Conservation (phyloP, 2,113 vertebrate genomes). For the Ailurus styani region DNA sequence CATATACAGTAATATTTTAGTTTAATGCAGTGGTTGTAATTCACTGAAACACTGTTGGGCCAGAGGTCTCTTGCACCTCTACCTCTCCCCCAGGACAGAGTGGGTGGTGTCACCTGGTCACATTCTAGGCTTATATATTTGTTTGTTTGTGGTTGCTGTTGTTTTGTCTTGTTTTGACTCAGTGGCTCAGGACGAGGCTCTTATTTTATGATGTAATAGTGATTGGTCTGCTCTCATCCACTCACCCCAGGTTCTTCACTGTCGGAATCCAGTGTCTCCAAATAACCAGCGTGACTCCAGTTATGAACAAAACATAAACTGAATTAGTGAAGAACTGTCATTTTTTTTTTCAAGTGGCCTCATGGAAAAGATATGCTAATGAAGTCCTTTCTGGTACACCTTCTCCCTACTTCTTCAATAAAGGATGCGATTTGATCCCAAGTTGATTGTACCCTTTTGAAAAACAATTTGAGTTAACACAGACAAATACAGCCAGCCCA, state of each 20-base stretch:
- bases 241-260: neutral
- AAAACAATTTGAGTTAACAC: neutral
- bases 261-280: neutral
- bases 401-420: conserved; percentile 39
- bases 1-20: neutral
- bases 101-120: neutral
- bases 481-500: neutral
- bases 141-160: neutral
- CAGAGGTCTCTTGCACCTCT: neutral
- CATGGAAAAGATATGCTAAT: neutral
- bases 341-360: conserved; percentile 9
- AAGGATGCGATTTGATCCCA: conserved; percentile 7
- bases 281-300: neutral
- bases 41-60: neutral
- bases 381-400: neutral
- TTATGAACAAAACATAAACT: neutral
- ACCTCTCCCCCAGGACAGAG: neutral
- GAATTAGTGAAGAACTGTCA: neutral
- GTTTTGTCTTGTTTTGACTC: neutral
- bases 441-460: neutral
- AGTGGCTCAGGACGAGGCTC: neutral
- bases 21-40: neutral
- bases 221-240: neutral
- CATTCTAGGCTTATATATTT: neutral
- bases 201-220: neutral